Evolutionary conservation across 2,113 vertebrate species (phyloP), one percentile per base, ranked within the genome.

Genomic region (Tetrao urogallus): DNA sequence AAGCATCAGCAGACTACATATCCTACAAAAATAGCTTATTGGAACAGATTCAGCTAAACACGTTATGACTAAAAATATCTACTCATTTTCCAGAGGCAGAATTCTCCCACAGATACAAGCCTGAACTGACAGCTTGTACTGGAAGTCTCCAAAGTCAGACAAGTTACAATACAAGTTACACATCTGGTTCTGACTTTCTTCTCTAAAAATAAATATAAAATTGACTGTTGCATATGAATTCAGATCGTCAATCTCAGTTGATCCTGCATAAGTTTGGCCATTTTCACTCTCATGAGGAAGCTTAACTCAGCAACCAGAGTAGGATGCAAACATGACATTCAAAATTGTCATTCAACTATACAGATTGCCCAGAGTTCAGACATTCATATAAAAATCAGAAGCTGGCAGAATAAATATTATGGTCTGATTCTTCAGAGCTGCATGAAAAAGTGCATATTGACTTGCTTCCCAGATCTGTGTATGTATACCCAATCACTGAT

Each of bases 31-130:
- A 95, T 61, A 92, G 61, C 47, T 91, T 42, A 57, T 1, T 63
- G 60, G n/a, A 34, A 82, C 52, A 80, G 57, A 83, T 94, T 89
- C 88, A 88, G 30, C 79, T 74, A 40, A 92, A 87, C 24, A 36
- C 40, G 40, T 42, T 76, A 85, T 45, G 64, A 61, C 32, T 89
- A 36, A 43, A 91, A 95, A 77, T 64, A 86, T 64, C 75, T 88
- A 38, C 40, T 81, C 1, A 78, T 86, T 65, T 91, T 89, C 87
- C 50, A 91, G 84, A 72, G 60, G 75, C 71, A 91, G 76, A 86
- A 79, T 82, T 92, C 43, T 94, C n/a, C 40, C 63, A 92, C 38
- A 63, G 70, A 93, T 60, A 75, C 17, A 84, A 83, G 73, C 18
- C 61, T 78, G 47, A 86, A 73, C 22, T 64, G 82, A 94, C 69